A percentile compares a stretch with the other conserved stretches of the same genome.
These are phyloP conservation scores for Orbicella faveolata DNA, from an alignment of 64 coral and sea anemone species.

Conservation along the genomic window DNA sequence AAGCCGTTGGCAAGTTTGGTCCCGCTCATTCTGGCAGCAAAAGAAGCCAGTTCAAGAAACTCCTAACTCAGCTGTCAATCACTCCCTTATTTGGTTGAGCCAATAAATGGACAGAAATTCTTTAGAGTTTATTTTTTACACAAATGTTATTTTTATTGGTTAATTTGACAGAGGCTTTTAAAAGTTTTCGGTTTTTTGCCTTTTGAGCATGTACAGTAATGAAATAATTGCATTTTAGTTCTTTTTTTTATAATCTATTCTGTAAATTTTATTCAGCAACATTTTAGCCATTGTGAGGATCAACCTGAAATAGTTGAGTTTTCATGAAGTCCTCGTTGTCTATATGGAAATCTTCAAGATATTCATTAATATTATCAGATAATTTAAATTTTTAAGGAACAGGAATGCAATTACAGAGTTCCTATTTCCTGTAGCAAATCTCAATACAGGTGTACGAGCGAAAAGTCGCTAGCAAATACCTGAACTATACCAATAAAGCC, in stretches of 20 bases:
- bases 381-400: constrained; percentile 31
- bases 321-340: constrained; percentile 15
- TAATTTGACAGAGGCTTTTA: constrained; percentile 31
- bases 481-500: constrained; percentile 15
- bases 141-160: constrained; percentile 52
- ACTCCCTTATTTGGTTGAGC: background rate
- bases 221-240: constrained; percentile 27
- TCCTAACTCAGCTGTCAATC: constrained; percentile 30
- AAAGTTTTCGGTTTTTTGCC: constrained; percentile 24
- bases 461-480: background rate
- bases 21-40: constrained; percentile 94
- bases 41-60: constrained; percentile 87
- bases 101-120: constrained; percentile 31
- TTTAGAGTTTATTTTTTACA: constrained; percentile 58
- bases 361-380: constrained; percentile 34
- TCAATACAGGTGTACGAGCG: background rate
- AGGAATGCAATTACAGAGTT: constrained; percentile 17
- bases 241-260: constrained; percentile 12
- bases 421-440: constrained; percentile 3
- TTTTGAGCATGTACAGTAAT: constrained; percentile 40
- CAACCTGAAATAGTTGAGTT: background rate
- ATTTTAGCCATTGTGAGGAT: background rate
- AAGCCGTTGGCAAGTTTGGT: constrained; percentile 97
- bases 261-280: constrained; percentile 39
- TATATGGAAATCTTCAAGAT: constrained; percentile 25